phyloP scores from a whole-genome alignment of 2,888 invertebrate species.

The Emmelina monodactyla region DNA sequence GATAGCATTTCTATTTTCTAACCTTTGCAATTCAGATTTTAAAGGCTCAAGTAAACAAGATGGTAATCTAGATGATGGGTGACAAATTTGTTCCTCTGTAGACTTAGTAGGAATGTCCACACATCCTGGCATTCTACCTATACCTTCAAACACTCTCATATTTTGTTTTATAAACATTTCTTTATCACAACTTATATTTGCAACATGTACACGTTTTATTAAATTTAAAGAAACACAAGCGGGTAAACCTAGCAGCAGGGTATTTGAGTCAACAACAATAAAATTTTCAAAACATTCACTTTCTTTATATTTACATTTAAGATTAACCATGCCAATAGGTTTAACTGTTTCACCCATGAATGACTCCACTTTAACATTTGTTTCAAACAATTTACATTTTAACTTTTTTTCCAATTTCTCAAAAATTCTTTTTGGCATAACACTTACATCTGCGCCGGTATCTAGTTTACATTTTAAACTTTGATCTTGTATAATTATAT shows the following conservation, averaged over 20 bases:
- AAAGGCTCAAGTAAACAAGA: conserved; percentile 4
- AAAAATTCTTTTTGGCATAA: neutral
- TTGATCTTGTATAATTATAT: conserved; percentile 1
- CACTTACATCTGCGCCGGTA: neutral
- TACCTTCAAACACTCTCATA: conserved; percentile 1
- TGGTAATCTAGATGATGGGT: conserved; percentile 4
- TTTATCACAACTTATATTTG: too few species aligned
- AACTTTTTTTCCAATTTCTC: conserved; percentile 2
- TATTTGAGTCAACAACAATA: too few species aligned
- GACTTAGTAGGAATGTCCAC: neutral
- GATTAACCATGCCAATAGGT: too few species aligned
- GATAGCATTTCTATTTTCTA: conserved; percentile 10
- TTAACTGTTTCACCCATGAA: too few species aligned
- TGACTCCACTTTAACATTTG: too few species aligned
- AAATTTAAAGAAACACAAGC: conserved; percentile 9
- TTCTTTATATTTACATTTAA: too few species aligned
- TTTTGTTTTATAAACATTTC: conserved; percentile 3
- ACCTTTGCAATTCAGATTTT: conserved; percentile 7
- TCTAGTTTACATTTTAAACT: neutral
- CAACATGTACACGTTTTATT: conserved; percentile 2
- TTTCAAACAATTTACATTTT: conserved; percentile 6
- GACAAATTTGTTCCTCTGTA: conserved; percentile 7
- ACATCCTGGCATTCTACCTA: too few species aligned
- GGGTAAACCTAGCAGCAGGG: conserved; percentile 12
- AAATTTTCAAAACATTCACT: too few species aligned